These are phyloP conservation scores for Rotaria sp. DNA, from an alignment of 2,888 invertebrate species.

Conservation along the genomic window DNA sequence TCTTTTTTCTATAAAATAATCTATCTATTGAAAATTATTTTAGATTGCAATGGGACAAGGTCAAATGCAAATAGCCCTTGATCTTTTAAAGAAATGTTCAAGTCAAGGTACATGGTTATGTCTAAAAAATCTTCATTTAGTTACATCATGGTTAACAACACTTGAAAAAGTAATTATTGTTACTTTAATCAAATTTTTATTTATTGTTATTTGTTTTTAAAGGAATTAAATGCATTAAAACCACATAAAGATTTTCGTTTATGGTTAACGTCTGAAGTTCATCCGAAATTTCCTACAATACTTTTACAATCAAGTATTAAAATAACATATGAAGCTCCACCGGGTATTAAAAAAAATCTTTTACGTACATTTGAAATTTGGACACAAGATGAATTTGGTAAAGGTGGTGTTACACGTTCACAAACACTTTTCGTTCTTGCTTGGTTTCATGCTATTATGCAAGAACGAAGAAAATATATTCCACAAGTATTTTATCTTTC, in stretches of 20 bases:
- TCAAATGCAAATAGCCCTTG: constrained; percentile 64
- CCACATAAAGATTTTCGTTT: constrained; percentile 63
- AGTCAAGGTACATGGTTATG: constrained; percentile 69
- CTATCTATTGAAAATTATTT: neutral
- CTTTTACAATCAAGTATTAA: constrained; percentile 72
- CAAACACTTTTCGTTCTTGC: constrained; percentile 69
- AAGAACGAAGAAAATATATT: constrained; percentile 79
- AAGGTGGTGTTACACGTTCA: constrained; percentile 50
- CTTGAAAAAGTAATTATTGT: constrained; percentile 61
- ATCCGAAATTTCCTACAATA: constrained; percentile 67
- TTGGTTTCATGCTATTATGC: constrained; percentile 77
- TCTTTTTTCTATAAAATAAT: neutral
- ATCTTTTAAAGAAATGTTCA: constrained; percentile 61
- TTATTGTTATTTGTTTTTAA: constrained; percentile 41
- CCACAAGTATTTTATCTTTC: constrained; percentile 61
- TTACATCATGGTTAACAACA: constrained; percentile 66
- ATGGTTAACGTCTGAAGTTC: constrained; percentile 79
- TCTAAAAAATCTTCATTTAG: constrained; percentile 72
- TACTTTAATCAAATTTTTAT: neutral
- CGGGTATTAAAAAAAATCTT: constrained; percentile 75
- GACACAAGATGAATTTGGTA: constrained; percentile 58
- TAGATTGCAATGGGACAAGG: constrained; percentile 76
- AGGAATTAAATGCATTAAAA: constrained; percentile 60
- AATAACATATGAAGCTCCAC: constrained; percentile 72
- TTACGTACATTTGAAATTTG: constrained; percentile 69